Evolutionary conservation across 2,113 vertebrate genomes (phyloP).

Genomic region (Cromileptes altivelis): DNA sequence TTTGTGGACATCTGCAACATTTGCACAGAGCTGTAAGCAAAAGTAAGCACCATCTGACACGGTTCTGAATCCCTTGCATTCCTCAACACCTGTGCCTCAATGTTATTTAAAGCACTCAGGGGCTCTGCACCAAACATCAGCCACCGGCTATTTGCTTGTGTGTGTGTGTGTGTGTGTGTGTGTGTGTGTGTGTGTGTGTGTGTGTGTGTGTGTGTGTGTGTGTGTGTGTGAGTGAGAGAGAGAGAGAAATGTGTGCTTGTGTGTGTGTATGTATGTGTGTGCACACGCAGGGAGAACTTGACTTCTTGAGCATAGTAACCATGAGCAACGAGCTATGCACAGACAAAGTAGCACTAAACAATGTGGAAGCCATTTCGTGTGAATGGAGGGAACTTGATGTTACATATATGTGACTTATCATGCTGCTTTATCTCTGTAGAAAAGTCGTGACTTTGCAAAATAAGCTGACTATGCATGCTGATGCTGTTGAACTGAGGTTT

Average conservation of each 20-base stretch:
- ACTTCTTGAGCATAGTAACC: slow-evolving; percentile 56
- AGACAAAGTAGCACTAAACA: slow-evolving; percentile 37
- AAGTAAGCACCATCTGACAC: slow-evolving; percentile 78
- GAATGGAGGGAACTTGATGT: slow-evolving; percentile 14
- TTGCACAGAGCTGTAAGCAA: slow-evolving; percentile 78
- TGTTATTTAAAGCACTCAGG: slow-evolving; percentile 80
- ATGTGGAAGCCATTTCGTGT: slow-evolving; percentile 29
- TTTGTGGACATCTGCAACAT: slow-evolving; percentile 77
- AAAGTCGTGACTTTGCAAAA: slow-evolving; percentile 26
- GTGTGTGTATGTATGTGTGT: neutral
- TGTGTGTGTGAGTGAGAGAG: neutral
- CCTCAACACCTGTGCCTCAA: slow-evolving; percentile 78
- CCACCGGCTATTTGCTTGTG: slow-evolving; percentile 75
- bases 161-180: slow-evolving; percentile 14
- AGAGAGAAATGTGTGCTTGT: neutral
- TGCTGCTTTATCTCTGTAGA: neutral
- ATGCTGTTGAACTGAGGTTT: neutral
- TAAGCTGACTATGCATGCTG: slow-evolving; percentile 1
- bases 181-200: slow-evolving; percentile 15
- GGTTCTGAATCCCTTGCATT: slow-evolving; percentile 71
- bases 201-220: neutral
- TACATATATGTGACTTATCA: neutral
- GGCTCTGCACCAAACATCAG: slow-evolving; percentile 73
- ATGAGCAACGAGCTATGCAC: slow-evolving; percentile 47
- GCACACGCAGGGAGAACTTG: slow-evolving; percentile 21